Evolutionary conservation across 2,888 invertebrate genomes (phyloP), one percentile per base, ranked within the genome.

Genomic region (Cremastinae sp.): DNA sequence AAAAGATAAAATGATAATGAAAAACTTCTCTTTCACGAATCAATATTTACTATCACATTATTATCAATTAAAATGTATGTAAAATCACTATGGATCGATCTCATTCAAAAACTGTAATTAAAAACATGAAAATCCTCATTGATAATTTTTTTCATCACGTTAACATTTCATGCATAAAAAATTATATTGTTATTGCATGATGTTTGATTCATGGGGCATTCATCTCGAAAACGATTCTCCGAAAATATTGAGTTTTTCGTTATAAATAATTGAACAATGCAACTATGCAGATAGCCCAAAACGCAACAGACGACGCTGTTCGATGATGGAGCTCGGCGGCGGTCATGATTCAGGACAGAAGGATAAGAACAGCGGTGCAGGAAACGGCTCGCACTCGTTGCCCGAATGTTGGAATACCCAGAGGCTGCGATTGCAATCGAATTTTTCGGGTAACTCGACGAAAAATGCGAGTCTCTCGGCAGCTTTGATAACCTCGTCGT

Each of bases 321-420:
- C 96, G 61, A 95, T 96, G 95, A 91, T 96, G 88, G 96, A 96
- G 88, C 91, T 96, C 62, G 94, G 94, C 85, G 80, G 80, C 28
- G 75, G 71, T 45, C 84, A 82, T 22, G 79, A 79, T 80, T 74
- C 82, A 58, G 78, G 78, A 18, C 78, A 79, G 53, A 84, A 81
- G 79, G 90, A 90, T 82, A 92, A 91, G 75, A 59, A 70, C 3
- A 82, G 78, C 53, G 78, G 2, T 2, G 28, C 28, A 3, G 28
- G 28, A 28, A 28, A 70, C 58, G 86, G 85, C 37, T 85, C 88
- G 14, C 86, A 87, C 65, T 87, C 88, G 43, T 82, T 87, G 51
- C 88, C 88, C 20, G 87, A 88, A 51, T 86, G 84, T 59, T 86
- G 88, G 88, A 86, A 86, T 64, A 80, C 82, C 8, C 86, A 87